Evolutionary conservation across 2,888 invertebrate species (phyloP), one percentile per base, ranked within the genome.

Genomic region (Scrobipalpa costella): DNA sequence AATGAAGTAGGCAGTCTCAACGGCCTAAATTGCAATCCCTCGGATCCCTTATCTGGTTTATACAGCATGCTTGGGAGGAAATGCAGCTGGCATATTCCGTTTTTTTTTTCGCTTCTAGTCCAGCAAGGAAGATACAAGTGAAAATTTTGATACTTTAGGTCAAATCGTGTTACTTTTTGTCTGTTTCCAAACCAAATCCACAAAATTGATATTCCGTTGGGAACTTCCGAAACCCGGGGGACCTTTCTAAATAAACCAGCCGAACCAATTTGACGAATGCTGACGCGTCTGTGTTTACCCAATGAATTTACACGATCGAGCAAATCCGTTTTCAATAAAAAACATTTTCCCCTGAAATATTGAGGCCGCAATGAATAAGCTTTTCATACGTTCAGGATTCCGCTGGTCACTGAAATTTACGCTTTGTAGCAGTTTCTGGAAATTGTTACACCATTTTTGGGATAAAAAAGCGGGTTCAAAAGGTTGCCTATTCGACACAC

Each of bases 271-370:
- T 52, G 27, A 21, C 27, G 21, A 17, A 19, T 19, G 52, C 52
- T 52, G 52, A 52, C 52, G 21, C 8, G 7, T 11, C 52, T 52
- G 52, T 52, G 27, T 52, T 52, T 21, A 27, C 19, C 13, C 52
- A 27, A 52, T 27, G 27, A 52, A 52, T 52, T 52, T 52, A 52
- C 52, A 52, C 17, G 52, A 52, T 52, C 5, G 52, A 15, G 11
- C 9, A 52, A 52, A 52, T 21, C 44, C 44, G 44, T 44, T 44
- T 44, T 44, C 44, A 44, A 44, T 44, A 44, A 44, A 44, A 44
- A 44, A n/a, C 44, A 44, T 44, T 44, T 44, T 15, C 44, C n/a
- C 44, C 15, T 44, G 44, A 44, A 44, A 44, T 44, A 44, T 44
- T 44, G 44, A 15, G 44, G 44, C 44, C n/a, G 7, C 44, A 44